Conservation (phyloP, 1,140 invertebrate genomes). For the Phymorhynchus buccinoides region DNA sequence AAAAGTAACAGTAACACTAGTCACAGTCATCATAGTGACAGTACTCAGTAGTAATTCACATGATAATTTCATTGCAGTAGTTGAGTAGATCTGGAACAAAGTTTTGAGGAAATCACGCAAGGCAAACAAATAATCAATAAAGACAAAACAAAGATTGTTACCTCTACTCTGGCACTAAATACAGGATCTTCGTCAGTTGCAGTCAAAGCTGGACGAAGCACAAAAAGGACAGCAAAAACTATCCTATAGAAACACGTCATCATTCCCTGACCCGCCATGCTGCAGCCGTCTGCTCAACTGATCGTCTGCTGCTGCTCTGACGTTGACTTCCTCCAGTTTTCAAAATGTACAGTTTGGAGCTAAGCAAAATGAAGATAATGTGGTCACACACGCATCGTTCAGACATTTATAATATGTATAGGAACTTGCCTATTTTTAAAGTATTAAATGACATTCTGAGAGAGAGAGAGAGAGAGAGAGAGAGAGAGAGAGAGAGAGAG, state of each 20-base stretch:
- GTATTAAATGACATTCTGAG: too few species aligned
- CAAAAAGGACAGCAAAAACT: slow-evolving; percentile 9
- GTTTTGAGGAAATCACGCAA: too few species aligned
- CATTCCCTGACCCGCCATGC: slow-evolving; percentile 12
- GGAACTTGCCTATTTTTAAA: too few species aligned
- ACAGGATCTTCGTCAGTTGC: slow-evolving; percentile 18
- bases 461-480: too few species aligned
- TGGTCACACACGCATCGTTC: too few species aligned
- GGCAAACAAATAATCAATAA: neutral
- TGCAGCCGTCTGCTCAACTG: slow-evolving; percentile 22
- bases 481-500: too few species aligned
- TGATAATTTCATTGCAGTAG: too few species aligned
- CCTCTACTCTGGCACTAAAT: slow-evolving; percentile 39
- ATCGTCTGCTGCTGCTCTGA: neutral
- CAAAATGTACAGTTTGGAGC: neutral
- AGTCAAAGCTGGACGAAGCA: neutral
- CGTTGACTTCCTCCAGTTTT: neutral
- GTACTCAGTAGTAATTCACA: too few species aligned
- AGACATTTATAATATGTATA: too few species aligned
- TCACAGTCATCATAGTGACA: too few species aligned
- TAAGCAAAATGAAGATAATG: neutral
- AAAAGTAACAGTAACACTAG: too few species aligned
- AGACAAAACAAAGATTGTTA: neutral
- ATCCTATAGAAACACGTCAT: slow-evolving; percentile 27
- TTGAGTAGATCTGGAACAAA: too few species aligned